A percentile compares a stretch with the other conserved stretches of the same genome.
These are phyloP conservation scores for Eleutherodactylus coqui DNA, from an alignment of 2,797 vertebrate genomes.

Conservation along the genomic window DNA sequence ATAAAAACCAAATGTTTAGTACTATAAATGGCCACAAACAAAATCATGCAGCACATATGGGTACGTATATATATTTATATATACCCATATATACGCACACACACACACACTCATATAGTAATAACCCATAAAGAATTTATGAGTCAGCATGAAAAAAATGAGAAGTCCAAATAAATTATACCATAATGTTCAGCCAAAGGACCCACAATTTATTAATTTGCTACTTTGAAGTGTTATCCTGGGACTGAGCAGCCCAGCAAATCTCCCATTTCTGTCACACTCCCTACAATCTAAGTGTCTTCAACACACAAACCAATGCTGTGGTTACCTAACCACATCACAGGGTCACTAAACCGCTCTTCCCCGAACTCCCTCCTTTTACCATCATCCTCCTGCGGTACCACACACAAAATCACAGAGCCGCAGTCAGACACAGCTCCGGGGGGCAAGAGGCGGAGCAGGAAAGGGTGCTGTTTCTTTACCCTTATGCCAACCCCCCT, in stretches of 20 bases:
- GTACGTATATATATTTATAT: no score
- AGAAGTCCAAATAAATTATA: neutral
- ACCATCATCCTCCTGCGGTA: conserved; percentile 31
- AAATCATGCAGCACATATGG: neutral
- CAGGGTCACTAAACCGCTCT: conserved; percentile 30
- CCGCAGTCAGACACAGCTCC: conserved; percentile 55
- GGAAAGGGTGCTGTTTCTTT: conserved; percentile 60
- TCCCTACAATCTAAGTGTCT: conserved; percentile 58
- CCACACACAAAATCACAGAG: conserved; percentile 54
- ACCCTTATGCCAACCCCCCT: conserved; percentile 56
- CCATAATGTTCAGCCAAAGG: conserved; percentile 35
- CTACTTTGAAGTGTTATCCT: conserved; percentile 32
- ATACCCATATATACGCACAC: no score
- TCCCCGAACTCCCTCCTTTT: conserved; percentile 52
- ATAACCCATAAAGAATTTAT: neutral
- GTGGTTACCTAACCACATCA: conserved; percentile 61
- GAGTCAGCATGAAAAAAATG: conserved; percentile 23
- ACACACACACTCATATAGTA: neutral
- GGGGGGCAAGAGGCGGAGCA: conserved; percentile 62
- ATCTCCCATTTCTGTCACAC: conserved; percentile 43
- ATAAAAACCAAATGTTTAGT: neutral
- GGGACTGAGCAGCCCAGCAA: neutral
- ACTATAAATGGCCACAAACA: neutral
- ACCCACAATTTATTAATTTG: conserved; percentile 32
- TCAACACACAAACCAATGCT: conserved; percentile 54